phyloP scores from a whole-genome alignment of 2,888 invertebrate genomes.

The Marasmarcha lunaedactyla region DNA sequence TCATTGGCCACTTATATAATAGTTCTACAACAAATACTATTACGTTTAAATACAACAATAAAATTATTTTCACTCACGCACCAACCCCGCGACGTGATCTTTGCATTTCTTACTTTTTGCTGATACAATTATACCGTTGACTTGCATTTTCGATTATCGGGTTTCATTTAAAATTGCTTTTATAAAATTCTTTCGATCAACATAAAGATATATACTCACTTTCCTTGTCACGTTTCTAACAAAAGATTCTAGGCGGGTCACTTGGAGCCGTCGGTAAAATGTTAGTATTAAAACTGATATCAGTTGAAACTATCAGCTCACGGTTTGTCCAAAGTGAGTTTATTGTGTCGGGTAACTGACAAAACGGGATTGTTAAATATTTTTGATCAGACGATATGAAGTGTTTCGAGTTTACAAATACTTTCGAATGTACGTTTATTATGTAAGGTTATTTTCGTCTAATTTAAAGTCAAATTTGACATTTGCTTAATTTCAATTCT shows the following conservation, averaged over 20 bases:
- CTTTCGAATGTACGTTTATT: too few relatives aligned
- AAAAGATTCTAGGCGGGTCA: slow-evolving; percentile 17
- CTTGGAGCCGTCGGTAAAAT: slow-evolving; percentile 17
- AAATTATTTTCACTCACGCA: slow-evolving; percentile 38
- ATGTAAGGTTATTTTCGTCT: too few relatives aligned
- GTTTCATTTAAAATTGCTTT: slow-evolving; percentile 29
- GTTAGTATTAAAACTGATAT: slow-evolving; percentile 12
- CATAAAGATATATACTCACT: slow-evolving; percentile 28
- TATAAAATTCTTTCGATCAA: slow-evolving; percentile 26
- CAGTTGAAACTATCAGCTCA: slow-evolving; percentile 8
- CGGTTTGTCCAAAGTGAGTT: neutral
- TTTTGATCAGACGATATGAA: slow-evolving; percentile 2
- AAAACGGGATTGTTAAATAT: slow-evolving; percentile 8
- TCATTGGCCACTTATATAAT: too few relatives aligned
- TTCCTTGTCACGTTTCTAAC: slow-evolving; percentile 37
- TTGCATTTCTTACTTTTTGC: slow-evolving; percentile 19
- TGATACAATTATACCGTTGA: slow-evolving; percentile 27
- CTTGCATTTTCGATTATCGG: slow-evolving; percentile 44
- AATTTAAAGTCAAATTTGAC: too few relatives aligned
- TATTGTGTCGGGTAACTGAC: neutral
- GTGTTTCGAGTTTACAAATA: too few relatives aligned
- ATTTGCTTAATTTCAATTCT: too few relatives aligned
- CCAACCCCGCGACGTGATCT: slow-evolving; percentile 23
- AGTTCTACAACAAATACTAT: too few relatives aligned
- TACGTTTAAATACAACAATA: too few relatives aligned